Percentiles rank a stretch among this genome's conserved stretches.
Conservation (phyloP, 1,140 invertebrate species). For the Drosophila bipectinata region DNA sequence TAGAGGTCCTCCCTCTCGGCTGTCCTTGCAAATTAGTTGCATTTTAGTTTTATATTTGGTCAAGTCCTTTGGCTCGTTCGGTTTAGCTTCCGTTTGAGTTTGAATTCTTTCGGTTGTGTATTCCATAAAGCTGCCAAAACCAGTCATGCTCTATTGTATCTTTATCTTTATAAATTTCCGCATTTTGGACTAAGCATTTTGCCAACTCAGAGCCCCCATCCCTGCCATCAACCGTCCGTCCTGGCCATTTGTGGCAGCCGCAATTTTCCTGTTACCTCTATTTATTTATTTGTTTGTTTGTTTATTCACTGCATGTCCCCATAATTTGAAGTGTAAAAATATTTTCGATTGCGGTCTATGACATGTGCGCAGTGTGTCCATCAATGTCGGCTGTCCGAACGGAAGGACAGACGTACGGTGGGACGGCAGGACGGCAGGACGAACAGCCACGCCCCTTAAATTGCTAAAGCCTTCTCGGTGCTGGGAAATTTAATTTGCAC, state of each 20-base stretch:
- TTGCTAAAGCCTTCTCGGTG: slow-evolving; percentile 28
- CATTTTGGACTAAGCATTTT: slow-evolving; percentile 23
- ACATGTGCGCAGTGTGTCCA: slow-evolving; percentile 71
- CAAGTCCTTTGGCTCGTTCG: slow-evolving; percentile 40
- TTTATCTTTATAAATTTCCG: slow-evolving; percentile 40
- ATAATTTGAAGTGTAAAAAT: slow-evolving; percentile 76
- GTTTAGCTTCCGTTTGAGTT: slow-evolving; percentile 15
- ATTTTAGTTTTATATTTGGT: slow-evolving; percentile 68
- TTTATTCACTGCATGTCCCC: slow-evolving; percentile 29
- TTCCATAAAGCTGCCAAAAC: slow-evolving; percentile 33
- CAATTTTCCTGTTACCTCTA: slow-evolving; percentile 52
- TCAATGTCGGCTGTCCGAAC: slow-evolving; percentile 45
- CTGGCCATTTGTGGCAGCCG: slow-evolving; percentile 39
- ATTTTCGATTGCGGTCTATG: slow-evolving; percentile 68
- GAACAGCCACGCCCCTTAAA: slow-evolving; percentile 22
- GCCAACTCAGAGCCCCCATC: slow-evolving; percentile 18
- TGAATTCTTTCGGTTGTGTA: slow-evolving; percentile 3
- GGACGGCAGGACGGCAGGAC: slow-evolving; percentile 1
- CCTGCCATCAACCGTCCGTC: neutral
- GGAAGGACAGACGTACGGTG: slow-evolving; percentile 4
- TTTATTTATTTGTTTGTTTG: slow-evolving; percentile 66
- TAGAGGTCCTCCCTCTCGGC: slow-evolving; percentile 5
- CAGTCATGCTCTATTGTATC: slow-evolving; percentile 4
- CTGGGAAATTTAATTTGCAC: slow-evolving; percentile 75
- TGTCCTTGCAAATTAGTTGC: slow-evolving; percentile 63